Conservation (phyloP, 2,113 vertebrate genomes). For the Lipophrys pholis region DNA sequence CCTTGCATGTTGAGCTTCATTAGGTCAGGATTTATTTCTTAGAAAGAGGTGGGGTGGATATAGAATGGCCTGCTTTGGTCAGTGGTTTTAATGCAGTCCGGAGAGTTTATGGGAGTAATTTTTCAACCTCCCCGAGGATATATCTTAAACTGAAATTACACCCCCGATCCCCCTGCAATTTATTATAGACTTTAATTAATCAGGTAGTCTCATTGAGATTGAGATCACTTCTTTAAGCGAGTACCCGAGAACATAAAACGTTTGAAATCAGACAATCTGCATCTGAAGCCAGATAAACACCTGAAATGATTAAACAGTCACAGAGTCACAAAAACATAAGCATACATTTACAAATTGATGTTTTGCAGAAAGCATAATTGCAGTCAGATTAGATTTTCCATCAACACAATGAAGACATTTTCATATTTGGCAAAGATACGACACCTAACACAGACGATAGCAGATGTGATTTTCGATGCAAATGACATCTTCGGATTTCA, state of each 20-base stretch:
- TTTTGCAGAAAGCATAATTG: neutral
- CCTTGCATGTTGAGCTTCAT: conserved; percentile 15
- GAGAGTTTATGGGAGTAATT: conserved; percentile 22
- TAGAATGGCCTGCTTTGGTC: conserved; percentile 13
- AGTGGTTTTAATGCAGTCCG: conserved; percentile 27
- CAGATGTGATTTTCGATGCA: neutral
- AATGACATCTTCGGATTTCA: neutral
- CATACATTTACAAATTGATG: neutral
- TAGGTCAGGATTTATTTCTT: conserved; percentile 8
- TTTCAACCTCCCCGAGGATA: conserved; percentile 9
- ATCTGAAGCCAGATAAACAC: neutral
- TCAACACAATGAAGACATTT: neutral
- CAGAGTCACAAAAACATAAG: neutral
- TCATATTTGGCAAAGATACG: neutral
- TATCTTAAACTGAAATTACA: conserved; percentile 8
- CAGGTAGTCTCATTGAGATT: neutral
- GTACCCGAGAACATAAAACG: neutral
- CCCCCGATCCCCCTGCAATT: conserved; percentile 18
- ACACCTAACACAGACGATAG: neutral
- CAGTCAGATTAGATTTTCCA: neutral
- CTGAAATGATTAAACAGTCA: neutral
- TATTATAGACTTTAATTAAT: conserved; percentile 14
- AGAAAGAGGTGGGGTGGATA: neutral
- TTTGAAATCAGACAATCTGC: neutral
- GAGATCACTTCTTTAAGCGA: neutral